These are phyloP conservation scores for Tupiocoris notatus DNA, from an alignment of 2,888 invertebrate species.

Conservation along the genomic window DNA sequence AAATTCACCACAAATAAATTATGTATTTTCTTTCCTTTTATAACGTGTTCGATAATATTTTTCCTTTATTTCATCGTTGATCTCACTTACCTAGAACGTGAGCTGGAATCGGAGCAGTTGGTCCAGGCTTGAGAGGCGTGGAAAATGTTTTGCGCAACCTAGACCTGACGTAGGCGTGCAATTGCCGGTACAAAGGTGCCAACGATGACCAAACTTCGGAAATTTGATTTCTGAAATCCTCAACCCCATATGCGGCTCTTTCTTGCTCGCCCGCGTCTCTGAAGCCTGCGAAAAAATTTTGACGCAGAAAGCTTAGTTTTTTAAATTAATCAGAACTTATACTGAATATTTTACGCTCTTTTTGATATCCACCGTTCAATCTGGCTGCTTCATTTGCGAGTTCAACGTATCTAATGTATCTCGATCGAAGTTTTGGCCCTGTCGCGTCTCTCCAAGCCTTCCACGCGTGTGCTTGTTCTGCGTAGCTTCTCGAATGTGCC, in stretches of 20 bases:
- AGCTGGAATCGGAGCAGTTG: constrained; percentile 78
- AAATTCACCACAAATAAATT: no score
- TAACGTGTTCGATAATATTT: no score
- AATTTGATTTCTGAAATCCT: constrained; percentile 62
- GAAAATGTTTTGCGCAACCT: constrained; percentile 67
- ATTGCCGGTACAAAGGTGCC: constrained; percentile 73
- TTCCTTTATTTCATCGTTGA: no score
- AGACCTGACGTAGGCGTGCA: constrained; percentile 78
- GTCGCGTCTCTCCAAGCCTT: constrained; percentile 75
- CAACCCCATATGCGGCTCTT: constrained; percentile 71
- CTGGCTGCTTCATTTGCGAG: constrained; percentile 76
- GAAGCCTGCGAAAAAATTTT: constrained; percentile 60
- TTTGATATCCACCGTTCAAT: constrained; percentile 67
- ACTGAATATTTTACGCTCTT: no score
- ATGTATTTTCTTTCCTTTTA: no score
- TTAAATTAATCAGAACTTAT: no score
- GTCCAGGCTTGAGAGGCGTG: constrained; percentile 57
- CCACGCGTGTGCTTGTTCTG: constrained; percentile 76
- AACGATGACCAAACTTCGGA: constrained; percentile 64
- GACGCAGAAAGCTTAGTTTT: neutral
- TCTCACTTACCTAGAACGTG: constrained; percentile 70
- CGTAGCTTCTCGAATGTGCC: constrained; percentile 70
- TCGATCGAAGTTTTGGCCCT: constrained; percentile 71
- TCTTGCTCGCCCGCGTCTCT: constrained; percentile 78
- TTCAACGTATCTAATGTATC: constrained; percentile 75